Evolutionary conservation across 2,888 invertebrate species (phyloP), one percentile per base, ranked within the genome.

Genomic region (Drosophila siamana): DNA sequence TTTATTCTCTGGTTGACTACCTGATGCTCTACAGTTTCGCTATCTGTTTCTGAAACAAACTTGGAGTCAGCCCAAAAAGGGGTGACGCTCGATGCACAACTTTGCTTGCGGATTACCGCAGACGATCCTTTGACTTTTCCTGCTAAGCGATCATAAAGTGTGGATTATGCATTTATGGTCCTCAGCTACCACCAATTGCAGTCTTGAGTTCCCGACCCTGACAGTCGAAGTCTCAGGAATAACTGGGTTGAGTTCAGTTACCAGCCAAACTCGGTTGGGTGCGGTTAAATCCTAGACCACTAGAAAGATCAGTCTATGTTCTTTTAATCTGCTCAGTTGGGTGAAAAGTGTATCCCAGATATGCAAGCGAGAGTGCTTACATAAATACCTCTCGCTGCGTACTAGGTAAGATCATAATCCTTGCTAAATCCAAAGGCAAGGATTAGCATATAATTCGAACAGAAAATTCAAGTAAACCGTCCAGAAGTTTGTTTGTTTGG

Each of bases 71-170:
- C 47, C 9, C 50, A 13, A 43, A 54, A 69, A 73, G 76, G 71
- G 70, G 76, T 74, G 71, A 75, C 46, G 48, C 44, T 33, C 60
- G 56, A 56, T 54, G 74, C 38, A 68, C 59, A 73, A 59, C 46
- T 69, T 61, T 69, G 57, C 65, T 50, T 82, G 77, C 55, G 83
- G 86, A 90, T 86, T 87, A 80, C 81, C 85, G 60, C 81, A 80
- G 78, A 74, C 74, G 82, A 89, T 86, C 83, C 84, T 79, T 90
- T 91, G 90, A 91, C 88, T 90, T 91, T 91, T 90, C 90, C 80
- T 81, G 85, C 79, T 90, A 91, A 90, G 81, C 83, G 81, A 83
- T 86, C 80, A 79, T 88, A 89, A 90, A 90, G 78, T 78, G 80
- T 78, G 85, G 80, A 80, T 78, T 81, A 80, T 83, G 71, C 60